phyloP scores from a whole-genome alignment of 2,797 vertebrate genomes.

The Enteromius unitaeniatus region DNA sequence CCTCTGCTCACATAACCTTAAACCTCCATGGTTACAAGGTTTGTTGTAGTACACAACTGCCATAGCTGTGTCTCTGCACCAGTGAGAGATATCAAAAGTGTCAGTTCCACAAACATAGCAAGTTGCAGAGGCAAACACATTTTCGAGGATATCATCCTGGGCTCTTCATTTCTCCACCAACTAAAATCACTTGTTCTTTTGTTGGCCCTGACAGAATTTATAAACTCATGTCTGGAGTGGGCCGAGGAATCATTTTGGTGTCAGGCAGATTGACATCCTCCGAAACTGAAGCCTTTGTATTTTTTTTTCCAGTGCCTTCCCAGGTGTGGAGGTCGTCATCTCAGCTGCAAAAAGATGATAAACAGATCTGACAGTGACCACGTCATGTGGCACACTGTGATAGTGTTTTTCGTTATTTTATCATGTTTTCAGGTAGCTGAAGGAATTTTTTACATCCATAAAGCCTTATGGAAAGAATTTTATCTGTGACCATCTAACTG shows the following conservation, averaged over 20 bases:
- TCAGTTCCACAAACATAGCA: constrained; percentile 22
- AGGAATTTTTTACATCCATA: neutral
- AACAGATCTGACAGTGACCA: constrained; percentile 45
- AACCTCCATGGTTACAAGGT: neutral
- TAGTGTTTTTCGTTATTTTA: constrained; percentile 39
- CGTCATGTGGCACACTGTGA: constrained; percentile 20
- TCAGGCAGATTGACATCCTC: constrained; percentile 33
- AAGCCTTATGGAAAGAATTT: constrained; percentile 3
- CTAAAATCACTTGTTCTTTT: constrained; percentile 34
- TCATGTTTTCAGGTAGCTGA: constrained; percentile 19
- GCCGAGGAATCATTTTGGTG: neutral
- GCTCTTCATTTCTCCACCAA: constrained; percentile 25
- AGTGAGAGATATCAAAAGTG: constrained; percentile 13
- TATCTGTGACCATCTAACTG: neutral
- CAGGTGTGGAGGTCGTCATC: constrained; percentile 33
- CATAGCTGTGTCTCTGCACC: neutral
- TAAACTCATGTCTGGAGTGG: constrained; percentile 11
- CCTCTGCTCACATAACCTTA: neutral
- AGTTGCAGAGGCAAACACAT: constrained; percentile 17
- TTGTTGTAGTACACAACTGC: constrained; percentile 28
- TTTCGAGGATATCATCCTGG: constrained; percentile 23
- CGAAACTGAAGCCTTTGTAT: constrained; percentile 35
- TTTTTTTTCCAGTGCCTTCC: neutral
- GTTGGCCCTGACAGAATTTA: constrained; percentile 37
- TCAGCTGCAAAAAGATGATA: constrained; percentile 27